Base-by-base conservation (phyloP, 2,113 vertebrate species). In the Cynopterus brachyotis region DNA sequence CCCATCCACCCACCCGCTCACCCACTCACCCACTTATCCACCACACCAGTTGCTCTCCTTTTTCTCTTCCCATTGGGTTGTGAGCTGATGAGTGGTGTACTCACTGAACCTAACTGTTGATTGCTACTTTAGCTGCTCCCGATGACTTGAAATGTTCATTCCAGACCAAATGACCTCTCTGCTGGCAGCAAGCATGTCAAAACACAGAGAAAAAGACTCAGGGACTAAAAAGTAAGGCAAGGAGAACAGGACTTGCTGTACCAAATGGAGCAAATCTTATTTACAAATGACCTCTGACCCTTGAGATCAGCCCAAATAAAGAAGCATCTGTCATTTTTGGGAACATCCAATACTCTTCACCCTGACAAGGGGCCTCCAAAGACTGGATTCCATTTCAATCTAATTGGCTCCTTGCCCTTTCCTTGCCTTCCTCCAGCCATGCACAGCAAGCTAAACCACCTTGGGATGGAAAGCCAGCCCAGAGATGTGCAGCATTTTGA, bases 371-470 rank as follows among this genome's bases (percentile, higher is more conserved):
- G 26, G 60, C 84, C 96, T 94, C 96, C n/a, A 60, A 90, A 95
- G 96, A 96, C 87, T 81, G 42, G 70, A 94, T 96, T 96, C 75
- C 95, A 75, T 96, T 97, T 95, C 92, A 97, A 75, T 97, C 87
- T 98, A 97, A 97, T 98, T 97, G 97, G 90, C 95, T 97, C 50
- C n/a, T 35, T 98, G 97, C 92, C 97, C 97, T 97, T 97, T 93
- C 26, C 66, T 62, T 85, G 75, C 88, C 55, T 97, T 67, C 69
- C 66, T 96, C 37, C 62, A 96, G 92, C 76, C 95, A 82, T 81
- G 87, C 76, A 42, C 26, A 35, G 88, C 78, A 59, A 97, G 76
- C 32, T 24, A 67, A 90, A 67, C 47, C 67, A 60, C 67, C 93
- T 45, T 47, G 95, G 94, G 94, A 93, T n/a, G 24, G 50, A 57